Base-by-base conservation (phyloP, 2,888 invertebrate species). In the Camptogramma bilineatum region DNA sequence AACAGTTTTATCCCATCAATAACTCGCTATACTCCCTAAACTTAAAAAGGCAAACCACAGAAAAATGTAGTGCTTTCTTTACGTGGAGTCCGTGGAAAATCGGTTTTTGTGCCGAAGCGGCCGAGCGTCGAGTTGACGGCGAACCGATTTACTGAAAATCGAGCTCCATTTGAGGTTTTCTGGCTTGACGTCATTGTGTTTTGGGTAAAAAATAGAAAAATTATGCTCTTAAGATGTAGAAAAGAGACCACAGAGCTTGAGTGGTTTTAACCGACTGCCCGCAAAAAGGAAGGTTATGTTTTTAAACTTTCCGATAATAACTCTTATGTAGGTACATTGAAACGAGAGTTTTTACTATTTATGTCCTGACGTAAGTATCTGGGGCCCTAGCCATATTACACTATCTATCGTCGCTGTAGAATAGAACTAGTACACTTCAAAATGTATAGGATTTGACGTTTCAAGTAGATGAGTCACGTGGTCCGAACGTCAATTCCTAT, bases 41-140 rank as follows among this genome's bases (percentile, higher is more conserved):
- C 51, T 54, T 58, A 28, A 51, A 61, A 50, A 5, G 31, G 39
- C 46, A 56, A 51, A 58, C 60, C 57, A 42, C 52, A 48, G 21
- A 66, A 48, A 66, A 50, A 66, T 66, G 52, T 68, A 62, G 55
- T 58, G 54, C 59, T 66, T 66, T 71, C 63, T 63, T 67, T 70
- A 59, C 61, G 64, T 61, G 69, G 68, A 68, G 69, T 69, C 66
- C 52, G 65, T 62, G 44, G 66, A 68, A 73, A 71, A 75, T 70
- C 66, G 64, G 70, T 73, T 78, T 77, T 74, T 75, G 73, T 77
- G 72, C 70, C 67, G 73, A 76, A 76, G 72, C 72, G 74, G 73
- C 72, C 69, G 62, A 71, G 64, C 71, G 67, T 66, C 64, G 71
- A 73, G 70, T 69, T 69, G 73, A 75, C 73, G 53, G 66, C 67